Percentiles rank a stretch among this genome's conserved stretches.
phyloP scores from a whole-genome alignment of 2,888 invertebrate genomes.

The Nipponacmea schrenckii region DNA sequence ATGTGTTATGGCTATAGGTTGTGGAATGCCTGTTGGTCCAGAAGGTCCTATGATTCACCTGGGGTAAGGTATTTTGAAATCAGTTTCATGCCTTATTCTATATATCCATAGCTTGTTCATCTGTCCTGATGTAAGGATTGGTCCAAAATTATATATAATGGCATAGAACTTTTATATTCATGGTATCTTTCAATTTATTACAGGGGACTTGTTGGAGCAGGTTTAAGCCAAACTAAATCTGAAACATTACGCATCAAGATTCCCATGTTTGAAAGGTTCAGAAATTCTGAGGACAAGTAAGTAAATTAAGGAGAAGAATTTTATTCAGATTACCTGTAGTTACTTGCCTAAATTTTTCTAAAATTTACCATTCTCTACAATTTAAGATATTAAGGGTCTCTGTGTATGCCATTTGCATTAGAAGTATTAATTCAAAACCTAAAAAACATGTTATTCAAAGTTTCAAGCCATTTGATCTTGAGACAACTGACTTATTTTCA shows the following conservation, averaged over 20 bases:
- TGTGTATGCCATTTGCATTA: too few species aligned
- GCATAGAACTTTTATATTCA: too few species aligned
- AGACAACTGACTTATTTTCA: too few species aligned
- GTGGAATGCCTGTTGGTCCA: conserved; percentile 69
- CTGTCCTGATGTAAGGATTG: not conserved
- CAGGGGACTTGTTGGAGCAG: conserved; percentile 59
- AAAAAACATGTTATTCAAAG: not conserved
- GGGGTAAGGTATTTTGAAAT: conserved; percentile 51
- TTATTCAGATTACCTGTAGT: too few species aligned
- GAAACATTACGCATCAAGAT: conserved; percentile 49
- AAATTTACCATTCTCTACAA: not conserved
- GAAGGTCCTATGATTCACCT: conserved; percentile 70
- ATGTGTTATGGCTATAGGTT: conserved; percentile 65
- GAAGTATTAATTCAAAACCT: too few species aligned
- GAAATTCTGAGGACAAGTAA: conserved; percentile 61
- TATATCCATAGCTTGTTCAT: not conserved
- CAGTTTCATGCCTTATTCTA: not conserved
- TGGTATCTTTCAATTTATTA: not conserved
- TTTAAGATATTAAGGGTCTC: not conserved
- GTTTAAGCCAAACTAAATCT: conserved; percentile 56
- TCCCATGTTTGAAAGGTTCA: conserved; percentile 55
- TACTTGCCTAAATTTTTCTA: not conserved
- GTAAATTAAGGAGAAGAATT: not conserved
- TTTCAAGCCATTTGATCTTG: too few species aligned
- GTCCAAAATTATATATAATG: not conserved